phyloP scores from a whole-genome alignment of 2,797 vertebrate species.

The Enoplosus armatus region DNA sequence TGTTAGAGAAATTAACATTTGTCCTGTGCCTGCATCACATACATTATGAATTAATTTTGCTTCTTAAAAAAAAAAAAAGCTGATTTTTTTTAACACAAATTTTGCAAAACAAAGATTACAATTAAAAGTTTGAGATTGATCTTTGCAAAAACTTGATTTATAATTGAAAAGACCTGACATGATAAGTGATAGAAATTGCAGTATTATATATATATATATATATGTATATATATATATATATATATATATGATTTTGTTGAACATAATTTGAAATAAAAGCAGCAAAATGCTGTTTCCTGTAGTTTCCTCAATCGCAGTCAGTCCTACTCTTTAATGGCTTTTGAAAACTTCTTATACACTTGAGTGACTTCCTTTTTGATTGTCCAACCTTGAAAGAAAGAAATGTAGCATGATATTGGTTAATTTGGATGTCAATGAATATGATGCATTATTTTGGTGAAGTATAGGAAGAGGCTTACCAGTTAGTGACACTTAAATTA shows the following conservation, averaged over 20 bases:
- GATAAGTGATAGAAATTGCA: slow-evolving; percentile 39
- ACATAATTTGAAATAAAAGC: slow-evolving; percentile 26
- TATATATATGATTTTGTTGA: too few species aligned
- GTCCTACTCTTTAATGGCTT: slow-evolving; percentile 22
- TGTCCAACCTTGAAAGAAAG: slow-evolving; percentile 50
- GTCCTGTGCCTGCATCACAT: slow-evolving; percentile 1
- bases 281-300: slow-evolving; percentile 17
- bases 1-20: slow-evolving; percentile 16
- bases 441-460: neutral
- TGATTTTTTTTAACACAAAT: slow-evolving; percentile 1
- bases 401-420: neutral
- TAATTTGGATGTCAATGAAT: neutral
- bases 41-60: slow-evolving; percentile 1
- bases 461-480: slow-evolving; percentile 39
- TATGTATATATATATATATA: too few species aligned
- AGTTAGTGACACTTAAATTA: neutral
- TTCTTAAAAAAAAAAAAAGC: neutral
- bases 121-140: neutral
- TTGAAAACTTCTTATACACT: slow-evolving; percentile 14
- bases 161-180: neutral
- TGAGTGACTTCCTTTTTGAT: slow-evolving; percentile 36
- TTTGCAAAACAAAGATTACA: neutral
- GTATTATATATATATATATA: too few species aligned
- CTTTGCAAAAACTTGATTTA: slow-evolving; percentile 20
- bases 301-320: neutral